Base-by-base conservation (phyloP, 2,888 invertebrate species). In the Drosophila anceps region DNA sequence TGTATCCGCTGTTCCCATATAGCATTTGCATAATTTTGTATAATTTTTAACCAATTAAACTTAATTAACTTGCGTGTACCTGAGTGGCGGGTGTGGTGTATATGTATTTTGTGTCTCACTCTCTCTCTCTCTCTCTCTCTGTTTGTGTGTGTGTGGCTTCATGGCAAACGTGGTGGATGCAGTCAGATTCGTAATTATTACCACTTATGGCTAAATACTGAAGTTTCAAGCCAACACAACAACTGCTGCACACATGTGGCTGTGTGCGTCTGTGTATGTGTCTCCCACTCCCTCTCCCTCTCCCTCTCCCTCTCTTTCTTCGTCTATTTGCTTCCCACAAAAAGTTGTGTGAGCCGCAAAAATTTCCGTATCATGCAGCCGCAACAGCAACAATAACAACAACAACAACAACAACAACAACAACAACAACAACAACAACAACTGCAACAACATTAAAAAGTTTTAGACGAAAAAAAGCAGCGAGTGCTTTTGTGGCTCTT, bases 191-290 rank as follows among this genome's bases (percentile, higher is more conserved):
- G 77, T 84, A 87, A 90, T 87, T 85, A 91, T 84, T 87, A 80
- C 84, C 85, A 87, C 91, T 91, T 90, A 82, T 79, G 82, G 90
- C 84, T 89, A 89, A 90, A 90, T 88, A 85, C 85, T 79, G 63
- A 73, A 72, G 65, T 73, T 75, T 39, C 46, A 58, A 64, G 44
- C 50, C 29, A 57, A 12, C 48, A 48, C 46, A 59, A 51, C 37
- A 59, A 39, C 41, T 54, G 46, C 27, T 57, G 46, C 24, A 48
- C 43, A 35, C 41, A 12, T 48, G 13, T 57, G 44, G 35, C 9
- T 44, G 13, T 35, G 10, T 59, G 20, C 54, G 27, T 39, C 9
- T 24, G 24, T 24, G 24, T 24, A 24, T 24, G 24, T n/a, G n/a
- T n/a, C 24, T 8, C 44, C 24, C 15, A 10, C 20, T 43, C 41